phyloP scores from a whole-genome alignment of 2,888 invertebrate species.

The Leptopilina syphax region DNA sequence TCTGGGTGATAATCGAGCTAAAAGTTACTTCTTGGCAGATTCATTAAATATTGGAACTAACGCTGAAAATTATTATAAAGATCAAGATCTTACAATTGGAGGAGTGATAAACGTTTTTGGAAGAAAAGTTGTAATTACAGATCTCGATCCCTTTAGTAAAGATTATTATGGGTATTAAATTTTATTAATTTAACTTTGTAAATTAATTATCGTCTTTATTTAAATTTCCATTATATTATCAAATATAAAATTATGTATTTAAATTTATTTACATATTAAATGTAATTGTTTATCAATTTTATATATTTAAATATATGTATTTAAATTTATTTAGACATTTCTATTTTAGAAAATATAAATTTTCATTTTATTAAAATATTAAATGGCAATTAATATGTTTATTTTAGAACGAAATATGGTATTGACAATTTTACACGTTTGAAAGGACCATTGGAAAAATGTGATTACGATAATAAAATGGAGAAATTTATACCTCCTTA shows the following conservation, averaged over 20 bases:
- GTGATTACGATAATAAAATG: conserved; percentile 62
- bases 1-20: conserved; percentile 78
- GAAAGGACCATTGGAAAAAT: conserved; percentile 75
- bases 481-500: conserved; percentile 83
- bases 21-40: conserved; percentile 80
- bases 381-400: not conserved
- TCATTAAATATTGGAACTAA: conserved; percentile 79
- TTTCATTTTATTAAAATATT: not conserved
- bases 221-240: not conserved
- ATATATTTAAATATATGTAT: too few species aligned
- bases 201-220: too few species aligned
- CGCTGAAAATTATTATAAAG: conserved; percentile 79
- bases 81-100: conserved; percentile 90
- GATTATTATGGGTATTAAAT: conserved; percentile 83
- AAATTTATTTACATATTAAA: not conserved
- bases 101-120: conserved; percentile 89
- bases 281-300: too few species aligned
- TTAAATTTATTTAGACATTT: too few species aligned
- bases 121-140: conserved; percentile 86
- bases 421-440: conserved; percentile 83
- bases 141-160: conserved; percentile 91
- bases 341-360: too few species aligned
- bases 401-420: conserved; percentile 68
- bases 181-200: not conserved
- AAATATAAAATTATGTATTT: not conserved